Percentiles rank a stretch among this genome's conserved stretches.
phyloP scores from a whole-genome alignment of 2,888 invertebrate genomes.

The Ennomos erosarius region DNA sequence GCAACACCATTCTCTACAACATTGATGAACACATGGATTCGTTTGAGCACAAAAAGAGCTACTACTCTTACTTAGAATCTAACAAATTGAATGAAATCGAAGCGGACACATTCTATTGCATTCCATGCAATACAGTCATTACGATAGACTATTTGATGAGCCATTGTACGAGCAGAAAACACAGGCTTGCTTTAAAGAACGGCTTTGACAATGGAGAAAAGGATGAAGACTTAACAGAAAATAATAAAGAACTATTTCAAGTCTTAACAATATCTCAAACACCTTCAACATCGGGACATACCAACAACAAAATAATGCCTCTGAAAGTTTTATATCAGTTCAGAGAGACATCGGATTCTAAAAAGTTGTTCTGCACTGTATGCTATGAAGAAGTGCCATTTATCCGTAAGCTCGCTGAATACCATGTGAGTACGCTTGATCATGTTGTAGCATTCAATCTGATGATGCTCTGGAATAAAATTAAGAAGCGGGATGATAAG shows the following conservation, averaged over 20 bases:
- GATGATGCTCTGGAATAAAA: conserved; percentile 36
- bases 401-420: conserved; percentile 7
- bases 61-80: conserved; percentile 27
- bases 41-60: conserved; percentile 28
- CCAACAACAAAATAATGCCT: conserved; percentile 13
- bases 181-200: conserved; percentile 4
- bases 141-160: conserved; percentile 27
- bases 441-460: conserved; percentile 31
- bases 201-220: neutral
- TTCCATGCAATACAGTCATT: conserved; percentile 31
- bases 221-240: neutral
- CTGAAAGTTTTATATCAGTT: conserved; percentile 31
- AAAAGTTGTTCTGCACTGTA: conserved; percentile 25
- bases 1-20: conserved; percentile 19
- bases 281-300: conserved; percentile 1
- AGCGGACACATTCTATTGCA: conserved; percentile 29
- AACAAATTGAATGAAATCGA: conserved; percentile 34
- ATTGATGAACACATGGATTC: conserved; percentile 24
- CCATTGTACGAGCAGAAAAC: conserved; percentile 29
- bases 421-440: conserved; percentile 21
- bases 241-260: conserved; percentile 1
- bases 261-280: neutral
- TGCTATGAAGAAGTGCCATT: conserved; percentile 29
- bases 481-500: conserved; percentile 26
- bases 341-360: conserved; percentile 14